These are phyloP conservation scores for Barypeithes pellucidus DNA, from an alignment of 2,888 invertebrate species.

Conservation along the genomic window DNA sequence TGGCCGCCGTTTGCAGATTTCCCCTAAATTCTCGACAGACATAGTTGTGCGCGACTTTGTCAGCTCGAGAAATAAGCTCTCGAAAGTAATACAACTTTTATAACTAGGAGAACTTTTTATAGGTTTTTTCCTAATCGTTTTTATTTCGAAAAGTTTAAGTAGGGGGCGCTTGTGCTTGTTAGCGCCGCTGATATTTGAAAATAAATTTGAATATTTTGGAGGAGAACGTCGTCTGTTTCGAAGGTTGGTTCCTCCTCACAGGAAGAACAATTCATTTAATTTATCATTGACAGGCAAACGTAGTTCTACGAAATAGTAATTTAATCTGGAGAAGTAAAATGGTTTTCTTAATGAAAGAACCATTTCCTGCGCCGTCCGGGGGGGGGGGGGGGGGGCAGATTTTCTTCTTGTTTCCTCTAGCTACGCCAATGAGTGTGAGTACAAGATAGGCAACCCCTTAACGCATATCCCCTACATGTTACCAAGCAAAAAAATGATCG, in stretches of 20 bases:
- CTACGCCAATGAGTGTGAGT: no score
- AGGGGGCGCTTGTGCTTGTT: background rate
- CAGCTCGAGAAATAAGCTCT: constrained; percentile 21
- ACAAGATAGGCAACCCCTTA: no score
- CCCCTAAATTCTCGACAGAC: constrained; percentile 23
- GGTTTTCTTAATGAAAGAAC: no score
- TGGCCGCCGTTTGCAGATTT: background rate
- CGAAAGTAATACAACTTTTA: constrained; percentile 32
- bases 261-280: no score
- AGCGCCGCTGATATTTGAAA: background rate
- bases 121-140: constrained; percentile 23
- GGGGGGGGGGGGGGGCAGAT: no score
- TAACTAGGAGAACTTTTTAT: constrained; percentile 14
- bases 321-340: no score
- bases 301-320: no score
- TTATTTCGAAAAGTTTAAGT: constrained; percentile 24
- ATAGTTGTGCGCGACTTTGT: constrained; percentile 29
- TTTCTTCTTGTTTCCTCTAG: no score
- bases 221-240: background rate
- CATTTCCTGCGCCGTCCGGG: no score
- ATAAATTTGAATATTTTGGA: background rate
- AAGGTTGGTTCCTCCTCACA: background rate
- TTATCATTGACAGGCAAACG: no score
- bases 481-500: constrained; percentile 24
- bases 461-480: background rate